Base-by-base conservation (phyloP, 2,113 vertebrate species). In the Ramphastos sulfuratus region DNA sequence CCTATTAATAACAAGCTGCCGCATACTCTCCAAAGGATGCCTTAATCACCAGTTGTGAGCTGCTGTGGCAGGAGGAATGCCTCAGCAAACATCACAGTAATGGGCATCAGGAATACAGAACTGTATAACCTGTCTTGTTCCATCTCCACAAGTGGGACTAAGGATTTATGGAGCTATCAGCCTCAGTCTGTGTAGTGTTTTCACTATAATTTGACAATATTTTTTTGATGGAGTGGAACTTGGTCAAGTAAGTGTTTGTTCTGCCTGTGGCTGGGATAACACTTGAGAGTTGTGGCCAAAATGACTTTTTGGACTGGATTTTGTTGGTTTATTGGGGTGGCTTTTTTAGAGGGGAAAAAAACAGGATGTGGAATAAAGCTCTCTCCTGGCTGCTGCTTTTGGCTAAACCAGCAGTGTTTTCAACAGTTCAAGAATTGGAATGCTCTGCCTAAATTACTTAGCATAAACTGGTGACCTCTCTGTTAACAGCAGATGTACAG, bases 401-500 rank as follows among this genome's bases (percentile, higher is more conserved):
- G 89, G 58, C 69, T 88, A 33, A 65, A 93, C 6, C 12, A 72
- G 55, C 69, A 46, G 27, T 37, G 42, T 93, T 93, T 94, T 74
- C n/a, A 75, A 23, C 63, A 89, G 44, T 46, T 84, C 14, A 39
- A 54, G 76, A 65, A n/a, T 39, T 81, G 67, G 33, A 85, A 81
- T 74, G 13, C 60, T 81, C 44, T 82, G 12, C 77, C 52, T 44
- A 30, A 86, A 64, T 92, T 76, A 61, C 48, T 76, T 91, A 50
- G 50, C 27, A n/a, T 63, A 84, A 75, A 82, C 58, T 55, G 58
- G 59, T 85, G 74, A 89, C 70, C 66, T 90, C 65, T 63, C 42
- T 78, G 27, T 85, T 89, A 88, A 37, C 54, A 88, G 77, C 92
- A 92, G 56, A 90, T 76, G 59, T 61, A 79, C 18, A 69, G 63